Conservation (phyloP, 2,797 vertebrate genomes). For the Bradypus variegatus region DNA sequence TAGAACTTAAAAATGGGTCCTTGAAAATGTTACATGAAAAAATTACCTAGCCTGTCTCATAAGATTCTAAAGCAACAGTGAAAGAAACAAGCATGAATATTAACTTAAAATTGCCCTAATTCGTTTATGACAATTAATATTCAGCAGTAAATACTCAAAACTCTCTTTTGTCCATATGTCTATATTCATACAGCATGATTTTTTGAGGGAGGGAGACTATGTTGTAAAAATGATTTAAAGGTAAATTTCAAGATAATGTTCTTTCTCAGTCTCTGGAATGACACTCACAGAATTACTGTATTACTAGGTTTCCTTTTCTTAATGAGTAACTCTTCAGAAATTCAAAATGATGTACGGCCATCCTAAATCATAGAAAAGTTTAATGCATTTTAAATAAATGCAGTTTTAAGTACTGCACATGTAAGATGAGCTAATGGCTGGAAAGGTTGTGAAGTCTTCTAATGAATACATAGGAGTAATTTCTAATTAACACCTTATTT, state of each 20-base stretch:
- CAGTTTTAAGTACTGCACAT: not conserved
- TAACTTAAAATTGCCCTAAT: not conserved
- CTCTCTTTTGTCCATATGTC: not conserved
- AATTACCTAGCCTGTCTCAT: not conserved
- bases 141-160: not conserved
- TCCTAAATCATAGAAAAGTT: not conserved
- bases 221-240: not conserved
- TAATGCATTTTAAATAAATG: not conserved
- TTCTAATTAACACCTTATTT: conserved; percentile 21
- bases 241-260: conserved; percentile 17
- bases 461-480: conserved; percentile 21
- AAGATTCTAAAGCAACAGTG: not conserved
- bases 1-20: not conserved
- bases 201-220: not conserved
- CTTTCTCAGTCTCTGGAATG: not conserved
- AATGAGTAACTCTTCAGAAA: conserved; percentile 15
- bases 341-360: not conserved
- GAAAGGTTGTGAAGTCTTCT: not conserved
- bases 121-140: not conserved
- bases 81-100: not conserved
- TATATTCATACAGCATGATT: not conserved
- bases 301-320: not conserved
- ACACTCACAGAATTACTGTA: not conserved
- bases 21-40: not conserved
- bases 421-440: not conserved